Evolutionary conservation across 2,113 vertebrate species (phyloP).

Genomic region (Tychaedon coryphoeus): DNA sequence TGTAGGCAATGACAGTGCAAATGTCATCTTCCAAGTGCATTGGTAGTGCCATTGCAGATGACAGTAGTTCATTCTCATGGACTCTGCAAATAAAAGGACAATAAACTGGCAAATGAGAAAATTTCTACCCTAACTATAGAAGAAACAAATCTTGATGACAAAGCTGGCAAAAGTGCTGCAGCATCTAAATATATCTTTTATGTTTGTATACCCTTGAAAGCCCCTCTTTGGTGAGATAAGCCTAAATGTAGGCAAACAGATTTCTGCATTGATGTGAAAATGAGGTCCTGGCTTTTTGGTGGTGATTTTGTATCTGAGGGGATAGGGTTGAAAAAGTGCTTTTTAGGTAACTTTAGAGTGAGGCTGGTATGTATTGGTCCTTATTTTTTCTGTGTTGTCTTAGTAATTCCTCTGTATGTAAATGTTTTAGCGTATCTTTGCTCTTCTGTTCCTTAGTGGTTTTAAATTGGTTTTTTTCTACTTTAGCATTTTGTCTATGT

Average conservation of each 20-base stretch:
- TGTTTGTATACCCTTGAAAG: neutral
- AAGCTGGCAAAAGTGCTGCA: neutral
- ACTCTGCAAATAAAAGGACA: fast-evolving
- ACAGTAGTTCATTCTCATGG: neutral
- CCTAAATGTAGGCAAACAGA: neutral
- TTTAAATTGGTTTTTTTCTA: neutral
- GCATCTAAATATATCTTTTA: neutral
- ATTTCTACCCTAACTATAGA: neutral
- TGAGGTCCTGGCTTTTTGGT: neutral
- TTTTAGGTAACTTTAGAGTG: neutral
- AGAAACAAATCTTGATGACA: neutral
- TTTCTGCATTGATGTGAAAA: neutral
- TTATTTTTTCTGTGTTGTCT: neutral
- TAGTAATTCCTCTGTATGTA: neutral
- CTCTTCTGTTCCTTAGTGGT: neutral
- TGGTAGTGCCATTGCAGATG: neutral
- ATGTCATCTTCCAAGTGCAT: neutral
- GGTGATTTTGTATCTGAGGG: neutral
- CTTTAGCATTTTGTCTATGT: neutral
- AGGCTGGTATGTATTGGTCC: neutral
- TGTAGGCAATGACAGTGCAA: neutral
- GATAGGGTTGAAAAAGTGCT: neutral
- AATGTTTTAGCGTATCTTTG: neutral
- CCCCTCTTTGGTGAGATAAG: neutral
- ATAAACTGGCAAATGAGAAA: neutral